phyloP scores from a whole-genome alignment of 2,113 vertebrate species.

The Apistogramma diplotaenia region DNA sequence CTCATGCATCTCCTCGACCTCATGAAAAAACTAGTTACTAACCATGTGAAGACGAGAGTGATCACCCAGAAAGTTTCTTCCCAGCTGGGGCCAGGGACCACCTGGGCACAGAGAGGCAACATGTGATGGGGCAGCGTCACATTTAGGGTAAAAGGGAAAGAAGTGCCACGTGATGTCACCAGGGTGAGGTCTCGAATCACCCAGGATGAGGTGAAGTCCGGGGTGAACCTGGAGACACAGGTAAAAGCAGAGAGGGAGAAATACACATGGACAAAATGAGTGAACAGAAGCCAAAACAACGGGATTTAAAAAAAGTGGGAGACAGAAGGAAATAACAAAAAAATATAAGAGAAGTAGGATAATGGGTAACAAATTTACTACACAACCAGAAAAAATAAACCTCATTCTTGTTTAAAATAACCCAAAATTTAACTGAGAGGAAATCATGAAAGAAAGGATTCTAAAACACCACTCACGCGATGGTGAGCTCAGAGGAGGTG shows the following conservation, averaged over 20 bases:
- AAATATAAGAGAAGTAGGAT: neutral
- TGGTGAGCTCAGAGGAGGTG: slow-evolving; percentile 90
- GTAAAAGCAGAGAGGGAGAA: neutral
- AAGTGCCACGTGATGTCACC: slow-evolving; percentile 84
- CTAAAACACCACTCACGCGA: slow-evolving; percentile 81
- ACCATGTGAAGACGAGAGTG: slow-evolving; percentile 95
- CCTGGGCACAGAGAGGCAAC: slow-evolving; percentile 91
- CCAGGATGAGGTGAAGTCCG: slow-evolving; percentile 98
- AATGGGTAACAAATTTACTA: neutral
- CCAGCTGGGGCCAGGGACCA: slow-evolving; percentile 96
- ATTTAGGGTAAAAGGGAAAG: slow-evolving; percentile 92
- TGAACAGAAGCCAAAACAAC: neutral
- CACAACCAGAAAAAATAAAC: neutral
- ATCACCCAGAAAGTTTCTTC: slow-evolving; percentile 95
- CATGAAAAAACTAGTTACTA: neutral
- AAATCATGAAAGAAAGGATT: neutral
- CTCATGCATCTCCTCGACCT: neutral
- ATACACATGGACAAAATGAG: neutral
- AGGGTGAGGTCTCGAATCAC: slow-evolving; percentile 93
- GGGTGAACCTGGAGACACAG: slow-evolving; percentile 85
- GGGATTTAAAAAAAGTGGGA: neutral
- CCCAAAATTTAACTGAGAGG: neutral
- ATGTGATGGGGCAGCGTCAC: slow-evolving; percentile 97
- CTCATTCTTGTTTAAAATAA: neutral
- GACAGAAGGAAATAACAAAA: neutral